Base-by-base conservation (phyloP, 2,113 vertebrate genomes). In the Opisthocomus hoazin region DNA sequence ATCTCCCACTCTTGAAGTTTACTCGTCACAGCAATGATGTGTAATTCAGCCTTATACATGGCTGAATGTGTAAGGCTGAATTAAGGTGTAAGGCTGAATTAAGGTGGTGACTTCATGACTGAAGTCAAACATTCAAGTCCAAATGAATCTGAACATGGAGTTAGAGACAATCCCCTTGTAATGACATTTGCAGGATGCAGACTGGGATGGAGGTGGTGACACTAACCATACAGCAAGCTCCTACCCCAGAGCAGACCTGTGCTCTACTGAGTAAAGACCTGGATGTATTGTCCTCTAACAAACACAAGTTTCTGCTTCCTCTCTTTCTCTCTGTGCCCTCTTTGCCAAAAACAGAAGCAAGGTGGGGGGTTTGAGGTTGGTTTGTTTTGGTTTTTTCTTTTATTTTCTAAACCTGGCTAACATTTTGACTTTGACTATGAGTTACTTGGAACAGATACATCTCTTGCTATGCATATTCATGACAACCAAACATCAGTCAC, bases 341-440 rank as follows among this genome's bases (percentile, higher is more conserved):
- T 43, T 81, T 37, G 46, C 27, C n/a, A 75, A 27, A 11, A 58
- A 53, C 5, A 2, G 34, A 26, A 58, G 34, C 20, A 32, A 34
- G 13, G 17, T 16, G 27, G 32, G 14, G 8, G 16, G n/a, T n/a
- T n/a, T n/a, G n/a, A n/a, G 26, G 3, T 48, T 11, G 27, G 14
- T 27, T 26, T 17, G 12, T 8, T 29, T 12, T 6, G 17, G 32
- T 18, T 11, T 6, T 8, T 45, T 34, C 11, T 21, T 11, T 9
- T n/a, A 54, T 58, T 36, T 74, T 56, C 32, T 8, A 27, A 73
- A 43, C 9, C 22, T 70, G 24, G 29, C 36, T 91, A 56, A 89
- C 81, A 61, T 73, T 93, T 80, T 87, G 75, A 92, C 91, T 86
- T 94, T 69, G 76, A 77, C 71, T 48, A 17, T 24, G 53, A 90